Conservation (phyloP, 1,140 invertebrate genomes). For the Stenopsyche tienmushanensis region DNA sequence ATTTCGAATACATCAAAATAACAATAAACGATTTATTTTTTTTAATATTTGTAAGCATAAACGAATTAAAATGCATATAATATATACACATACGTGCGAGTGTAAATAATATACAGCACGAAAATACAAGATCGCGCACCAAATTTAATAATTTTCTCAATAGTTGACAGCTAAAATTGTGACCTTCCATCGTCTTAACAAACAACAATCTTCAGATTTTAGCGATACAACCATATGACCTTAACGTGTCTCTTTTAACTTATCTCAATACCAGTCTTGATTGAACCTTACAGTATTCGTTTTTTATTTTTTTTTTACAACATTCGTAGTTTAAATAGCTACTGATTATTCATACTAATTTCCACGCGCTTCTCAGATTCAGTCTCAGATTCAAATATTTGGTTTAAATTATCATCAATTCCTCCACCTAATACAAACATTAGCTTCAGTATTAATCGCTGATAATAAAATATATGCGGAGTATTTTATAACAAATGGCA, state of each 20-base stretch:
- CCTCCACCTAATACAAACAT: slow-evolving; percentile 33
- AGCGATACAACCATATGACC: slow-evolving; percentile 28
- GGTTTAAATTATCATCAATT: slow-evolving; percentile 41
- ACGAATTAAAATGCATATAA: slow-evolving; percentile 17
- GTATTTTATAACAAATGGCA: neutral
- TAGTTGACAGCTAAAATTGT: slow-evolving; percentile 30
- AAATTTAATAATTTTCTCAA: slow-evolving; percentile 33
- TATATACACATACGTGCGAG: slow-evolving; percentile 2
- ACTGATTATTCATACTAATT: slow-evolving; percentile 41
- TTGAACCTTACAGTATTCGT: slow-evolving; percentile 40
- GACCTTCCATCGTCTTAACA: slow-evolving; percentile 27
- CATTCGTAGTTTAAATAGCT: slow-evolving; percentile 36
- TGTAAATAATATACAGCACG: neutral
- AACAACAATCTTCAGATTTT: slow-evolving; percentile 24
- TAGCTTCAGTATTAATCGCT: slow-evolving; percentile 20
- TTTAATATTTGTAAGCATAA: slow-evolving; percentile 13
- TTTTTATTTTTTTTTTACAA: slow-evolving; percentile 25
- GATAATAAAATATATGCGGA: no score
- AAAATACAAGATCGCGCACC: slow-evolving; percentile 22
- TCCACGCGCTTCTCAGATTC: slow-evolving; percentile 36
- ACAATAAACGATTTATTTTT: slow-evolving; percentile 1
- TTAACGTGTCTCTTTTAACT: slow-evolving; percentile 34
- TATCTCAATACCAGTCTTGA: slow-evolving; percentile 42
- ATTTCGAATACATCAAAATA: neutral
- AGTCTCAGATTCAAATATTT: slow-evolving; percentile 43